Evolutionary conservation across 1,140 invertebrate species (phyloP).

Genomic region (Lucilia cuprina): DNA sequence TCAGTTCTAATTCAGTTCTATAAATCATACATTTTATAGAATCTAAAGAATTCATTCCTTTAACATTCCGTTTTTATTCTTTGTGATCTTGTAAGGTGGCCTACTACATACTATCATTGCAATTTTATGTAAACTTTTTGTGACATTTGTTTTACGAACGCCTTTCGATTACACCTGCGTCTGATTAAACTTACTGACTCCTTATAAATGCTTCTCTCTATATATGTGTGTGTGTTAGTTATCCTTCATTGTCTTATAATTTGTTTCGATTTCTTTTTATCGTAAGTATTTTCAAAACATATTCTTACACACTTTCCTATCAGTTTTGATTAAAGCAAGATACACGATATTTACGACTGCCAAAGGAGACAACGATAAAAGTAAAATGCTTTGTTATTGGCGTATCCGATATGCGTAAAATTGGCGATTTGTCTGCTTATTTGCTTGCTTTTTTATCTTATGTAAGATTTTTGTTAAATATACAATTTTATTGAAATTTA

Average conservation of each 20-base stretch:
- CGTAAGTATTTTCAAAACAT: not conserved
- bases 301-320: no score
- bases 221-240: not conserved
- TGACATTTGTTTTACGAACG: conserved; percentile 48
- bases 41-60: not conserved
- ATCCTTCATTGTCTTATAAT: not conserved
- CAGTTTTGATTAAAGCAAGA: not conserved
- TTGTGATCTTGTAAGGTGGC: not conserved
- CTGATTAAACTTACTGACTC: not conserved
- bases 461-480: not conserved
- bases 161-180: conserved; percentile 58
- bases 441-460: not conserved
- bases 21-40: no score
- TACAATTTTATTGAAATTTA: not conserved
- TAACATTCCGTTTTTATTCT: not conserved
- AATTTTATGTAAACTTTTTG: conserved; percentile 39
- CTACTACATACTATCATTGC: not conserved
- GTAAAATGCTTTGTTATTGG: not conserved
- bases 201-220: not conserved
- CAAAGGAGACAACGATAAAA: no score
- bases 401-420: conserved; percentile 18
- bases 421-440: not conserved
- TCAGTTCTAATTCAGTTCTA: no score
- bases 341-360: not conserved
- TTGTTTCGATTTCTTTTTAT: not conserved